phyloP scores from a whole-genome alignment of 2,113 vertebrate genomes.

The Steatornis caripensis region DNA sequence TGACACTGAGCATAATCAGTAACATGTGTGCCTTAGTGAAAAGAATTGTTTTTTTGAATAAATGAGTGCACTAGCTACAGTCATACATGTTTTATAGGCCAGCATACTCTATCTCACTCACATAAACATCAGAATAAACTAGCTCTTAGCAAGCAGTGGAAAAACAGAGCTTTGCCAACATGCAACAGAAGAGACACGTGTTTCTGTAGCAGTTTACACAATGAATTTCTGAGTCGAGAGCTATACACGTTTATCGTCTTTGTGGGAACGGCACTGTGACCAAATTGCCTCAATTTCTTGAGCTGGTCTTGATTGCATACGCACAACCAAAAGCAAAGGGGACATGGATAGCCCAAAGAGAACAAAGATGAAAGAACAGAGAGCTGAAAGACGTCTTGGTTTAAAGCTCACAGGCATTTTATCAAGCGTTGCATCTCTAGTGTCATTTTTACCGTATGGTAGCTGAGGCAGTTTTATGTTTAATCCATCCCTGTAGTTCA shows the following conservation, averaged over 20 bases:
- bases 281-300: not conserved
- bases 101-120: not conserved
- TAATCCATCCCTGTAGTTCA: not conserved
- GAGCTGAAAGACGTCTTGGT: not conserved
- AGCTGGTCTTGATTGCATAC: not conserved
- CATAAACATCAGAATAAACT: not conserved
- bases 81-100: not conserved
- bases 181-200: not conserved
- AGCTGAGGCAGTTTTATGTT: not conserved
- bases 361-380: not conserved
- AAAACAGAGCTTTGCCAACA: not conserved
- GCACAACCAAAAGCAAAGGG: not conserved
- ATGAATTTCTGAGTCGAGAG: not conserved
- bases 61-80: not conserved
- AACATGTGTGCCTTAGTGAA: not conserved
- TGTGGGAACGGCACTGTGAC: not conserved
- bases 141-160: not conserved
- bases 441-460: not conserved
- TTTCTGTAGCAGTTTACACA: not conserved
- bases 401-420: not conserved
- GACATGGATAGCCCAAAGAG: not conserved
- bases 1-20: not conserved
- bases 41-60: not conserved
- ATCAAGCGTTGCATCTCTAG: not conserved
- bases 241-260: not conserved